Conservation (phyloP, 2,888 invertebrate species). For the Coelinius sp. region DNA sequence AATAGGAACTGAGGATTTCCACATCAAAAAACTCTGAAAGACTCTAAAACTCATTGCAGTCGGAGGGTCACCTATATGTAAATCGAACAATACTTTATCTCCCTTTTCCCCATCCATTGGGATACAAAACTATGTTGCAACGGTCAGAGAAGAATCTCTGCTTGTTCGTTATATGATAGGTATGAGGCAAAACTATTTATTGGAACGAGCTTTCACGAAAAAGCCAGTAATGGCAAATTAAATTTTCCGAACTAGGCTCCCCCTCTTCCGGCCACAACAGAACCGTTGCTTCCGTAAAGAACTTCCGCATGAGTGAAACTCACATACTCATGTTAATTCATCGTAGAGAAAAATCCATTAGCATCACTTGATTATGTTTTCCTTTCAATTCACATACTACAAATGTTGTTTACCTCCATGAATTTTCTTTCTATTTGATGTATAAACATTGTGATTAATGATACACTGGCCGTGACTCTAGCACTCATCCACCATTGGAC, state of each 20-base stretch:
- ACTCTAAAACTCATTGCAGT: background rate
- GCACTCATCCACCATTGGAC: background rate
- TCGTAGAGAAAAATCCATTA: background rate
- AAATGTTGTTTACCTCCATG: background rate
- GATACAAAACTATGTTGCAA: background rate
- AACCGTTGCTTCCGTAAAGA: background rate
- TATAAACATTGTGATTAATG: slow-evolving; percentile 28
- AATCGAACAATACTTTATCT: background rate
- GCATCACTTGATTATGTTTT: background rate
- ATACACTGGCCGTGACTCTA: background rate
- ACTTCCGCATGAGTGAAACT: background rate
- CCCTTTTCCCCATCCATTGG: background rate
- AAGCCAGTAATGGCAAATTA: slow-evolving; percentile 31
- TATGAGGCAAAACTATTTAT: slow-evolving; percentile 33
- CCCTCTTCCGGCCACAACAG: background rate
- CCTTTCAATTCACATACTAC: background rate
- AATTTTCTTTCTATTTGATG: background rate
- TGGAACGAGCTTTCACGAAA: slow-evolving; percentile 22
- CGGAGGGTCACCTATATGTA: background rate
- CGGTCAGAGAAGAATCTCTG: slow-evolving; percentile 12
- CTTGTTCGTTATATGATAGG: slow-evolving; percentile 18
- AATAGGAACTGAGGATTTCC: background rate
- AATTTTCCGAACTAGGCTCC: slow-evolving; percentile 13
- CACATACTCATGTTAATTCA: background rate
- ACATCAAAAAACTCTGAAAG: background rate